These are phyloP conservation scores for Trichonephila clavata DNA, from an alignment of 1,140 invertebrate genomes.

Conservation along the genomic window DNA sequence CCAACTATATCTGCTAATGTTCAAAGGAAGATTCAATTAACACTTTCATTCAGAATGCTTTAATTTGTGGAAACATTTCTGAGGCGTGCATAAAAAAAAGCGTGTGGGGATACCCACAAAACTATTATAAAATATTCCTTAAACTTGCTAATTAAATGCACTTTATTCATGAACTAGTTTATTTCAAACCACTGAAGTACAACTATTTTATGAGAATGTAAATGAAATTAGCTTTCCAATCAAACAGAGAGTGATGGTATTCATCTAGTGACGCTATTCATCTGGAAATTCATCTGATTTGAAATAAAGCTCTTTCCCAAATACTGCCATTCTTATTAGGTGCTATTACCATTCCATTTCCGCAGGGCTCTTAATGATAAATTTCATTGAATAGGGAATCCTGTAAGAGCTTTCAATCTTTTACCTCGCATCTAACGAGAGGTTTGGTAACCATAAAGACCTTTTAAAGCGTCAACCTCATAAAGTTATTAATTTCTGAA, in stretches of 20 bases:
- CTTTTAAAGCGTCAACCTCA: neutral
- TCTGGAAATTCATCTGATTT: neutral
- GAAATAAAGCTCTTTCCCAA: neutral
- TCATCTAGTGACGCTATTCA: neutral
- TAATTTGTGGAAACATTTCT: too few species aligned
- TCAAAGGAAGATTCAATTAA: too few species aligned
- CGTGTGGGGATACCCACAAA: too few species aligned
- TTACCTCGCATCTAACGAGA: neutral
- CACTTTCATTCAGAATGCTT: too few species aligned
- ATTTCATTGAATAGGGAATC: neutral
- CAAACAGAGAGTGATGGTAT: neutral
- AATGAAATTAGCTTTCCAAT: neutral
- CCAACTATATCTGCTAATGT: too few species aligned
- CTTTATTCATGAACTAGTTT: neutral
- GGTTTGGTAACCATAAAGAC: neutral
- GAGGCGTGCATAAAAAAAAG: too few species aligned
- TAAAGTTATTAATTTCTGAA: neutral
- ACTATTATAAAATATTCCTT: too few species aligned
- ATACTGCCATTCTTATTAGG: neutral
- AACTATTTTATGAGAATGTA: neutral
- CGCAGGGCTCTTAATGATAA: neutral
- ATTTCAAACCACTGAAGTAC: neutral
- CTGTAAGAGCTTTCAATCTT: neutral
- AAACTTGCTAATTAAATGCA: neutral
- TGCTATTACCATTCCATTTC: neutral